Evolutionary conservation across 2,113 vertebrate species (phyloP).

Genomic region (Ceuthmochares aereus): DNA sequence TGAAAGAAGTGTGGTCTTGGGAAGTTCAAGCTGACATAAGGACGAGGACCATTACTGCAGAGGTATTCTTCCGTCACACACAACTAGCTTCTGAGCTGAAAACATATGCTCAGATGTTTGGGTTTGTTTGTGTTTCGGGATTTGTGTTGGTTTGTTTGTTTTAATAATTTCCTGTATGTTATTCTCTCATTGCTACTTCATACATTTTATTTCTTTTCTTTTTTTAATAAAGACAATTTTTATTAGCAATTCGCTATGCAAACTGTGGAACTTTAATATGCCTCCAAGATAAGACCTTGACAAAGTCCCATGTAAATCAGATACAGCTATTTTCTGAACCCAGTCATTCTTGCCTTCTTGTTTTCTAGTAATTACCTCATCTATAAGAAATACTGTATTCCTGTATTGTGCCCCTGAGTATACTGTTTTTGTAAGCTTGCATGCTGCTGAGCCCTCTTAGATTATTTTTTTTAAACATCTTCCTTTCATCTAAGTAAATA

Average conservation of each 20-base stretch:
- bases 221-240: not conserved
- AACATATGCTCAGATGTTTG: not conserved
- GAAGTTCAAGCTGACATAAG: not conserved
- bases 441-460: not conserved
- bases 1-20: not conserved
- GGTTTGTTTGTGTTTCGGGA: not conserved
- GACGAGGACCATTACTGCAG: not conserved
- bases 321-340: constrained; percentile 43
- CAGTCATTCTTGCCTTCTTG: constrained; percentile 5
- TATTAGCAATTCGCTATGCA: not conserved
- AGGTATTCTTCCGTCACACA: not conserved
- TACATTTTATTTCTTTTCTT: not conserved
- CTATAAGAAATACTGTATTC: constrained; percentile 35
- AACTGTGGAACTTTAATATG: not conserved
- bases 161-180: not conserved
- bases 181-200: not conserved
- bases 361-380: constrained; percentile 48
- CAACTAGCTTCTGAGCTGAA: not conserved
- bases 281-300: not conserved
- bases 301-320: not conserved
- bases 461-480: not conserved
- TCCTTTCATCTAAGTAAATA: not conserved
- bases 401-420: not conserved
- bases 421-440: constrained; percentile 1
- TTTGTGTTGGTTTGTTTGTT: not conserved